A percentile compares a stretch with the other conserved stretches of the same genome.
Evolutionary conservation across 2,113 vertebrate genomes (phyloP).

Genomic region (Telmatochromis sp.): DNA sequence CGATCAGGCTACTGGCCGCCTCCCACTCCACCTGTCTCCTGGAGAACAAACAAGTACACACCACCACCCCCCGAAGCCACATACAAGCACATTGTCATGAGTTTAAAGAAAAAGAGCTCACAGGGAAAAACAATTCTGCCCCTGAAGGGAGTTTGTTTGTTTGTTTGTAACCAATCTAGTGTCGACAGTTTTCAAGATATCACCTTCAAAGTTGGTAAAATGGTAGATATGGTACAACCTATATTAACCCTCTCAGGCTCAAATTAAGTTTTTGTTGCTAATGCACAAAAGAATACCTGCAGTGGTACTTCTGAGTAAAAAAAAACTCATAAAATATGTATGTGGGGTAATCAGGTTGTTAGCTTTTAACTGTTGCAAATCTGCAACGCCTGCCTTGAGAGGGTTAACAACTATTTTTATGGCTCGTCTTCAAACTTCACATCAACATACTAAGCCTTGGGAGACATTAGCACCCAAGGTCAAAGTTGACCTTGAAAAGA

Average conservation of each 20-base stretch:
- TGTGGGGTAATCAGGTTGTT: background rate
- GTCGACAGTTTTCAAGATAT: background rate
- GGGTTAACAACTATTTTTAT: background rate
- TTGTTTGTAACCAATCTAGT: background rate
- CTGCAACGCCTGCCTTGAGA: background rate
- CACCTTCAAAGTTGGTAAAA: background rate
- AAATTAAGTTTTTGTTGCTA: background rate
- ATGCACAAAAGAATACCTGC: background rate
- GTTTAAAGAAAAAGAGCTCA: background rate
- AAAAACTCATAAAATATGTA: background rate
- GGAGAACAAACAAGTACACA: slow-evolving; percentile 48
- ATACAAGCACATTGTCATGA: background rate
- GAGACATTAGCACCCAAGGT: background rate
- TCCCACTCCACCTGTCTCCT: slow-evolving; percentile 99
- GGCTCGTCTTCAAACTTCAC: background rate
- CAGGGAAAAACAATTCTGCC: background rate
- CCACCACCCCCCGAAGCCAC: background rate
- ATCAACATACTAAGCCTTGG: background rate
- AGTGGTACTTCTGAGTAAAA: background rate
- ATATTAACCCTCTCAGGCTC: background rate
- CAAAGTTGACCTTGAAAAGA: background rate
- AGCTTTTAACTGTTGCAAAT: background rate
- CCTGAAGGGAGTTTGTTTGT: background rate
- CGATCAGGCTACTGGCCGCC: slow-evolving; percentile 98
- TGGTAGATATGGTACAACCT: background rate